A percentile compares a stretch with the other conserved stretches of the same genome.
phyloP scores from a whole-genome alignment of 2,888 invertebrate genomes.

The Eupithecia exiguata region DNA sequence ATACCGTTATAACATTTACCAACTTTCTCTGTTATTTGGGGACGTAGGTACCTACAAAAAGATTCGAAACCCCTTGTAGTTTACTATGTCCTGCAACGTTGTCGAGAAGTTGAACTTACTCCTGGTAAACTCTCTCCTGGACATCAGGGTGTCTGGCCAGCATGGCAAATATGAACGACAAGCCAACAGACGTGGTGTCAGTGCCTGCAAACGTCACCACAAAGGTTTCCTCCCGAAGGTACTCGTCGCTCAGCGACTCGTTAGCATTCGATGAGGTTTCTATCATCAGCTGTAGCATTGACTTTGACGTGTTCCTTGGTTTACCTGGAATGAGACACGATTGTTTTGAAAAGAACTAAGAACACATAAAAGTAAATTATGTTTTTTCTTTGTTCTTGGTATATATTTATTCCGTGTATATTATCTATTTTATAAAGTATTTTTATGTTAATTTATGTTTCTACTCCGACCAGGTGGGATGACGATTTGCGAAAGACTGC shows the following conservation, averaged over 20 bases:
- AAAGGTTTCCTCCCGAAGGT: constrained; percentile 81
- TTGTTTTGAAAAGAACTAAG: not conserved
- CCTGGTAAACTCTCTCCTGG: constrained; percentile 67
- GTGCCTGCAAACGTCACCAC: constrained; percentile 82
- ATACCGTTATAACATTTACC: too few relatives aligned
- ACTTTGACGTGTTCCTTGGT: constrained; percentile 11
- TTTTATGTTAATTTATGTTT: too few relatives aligned
- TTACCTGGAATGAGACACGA: not conserved
- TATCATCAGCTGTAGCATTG: constrained; percentile 24
- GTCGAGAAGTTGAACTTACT: constrained; percentile 55
- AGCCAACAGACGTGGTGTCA: constrained; percentile 71
- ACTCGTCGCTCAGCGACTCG: constrained; percentile 46
- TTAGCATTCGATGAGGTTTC: constrained; percentile 16
- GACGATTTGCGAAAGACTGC: too few relatives aligned
- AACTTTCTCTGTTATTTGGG: too few relatives aligned
- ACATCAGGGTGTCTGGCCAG: constrained; percentile 69
- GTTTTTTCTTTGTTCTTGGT: too few relatives aligned
- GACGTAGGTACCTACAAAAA: too few relatives aligned
- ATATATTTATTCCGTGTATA: too few relatives aligned
- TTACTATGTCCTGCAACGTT: too few relatives aligned
- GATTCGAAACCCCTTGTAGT: too few relatives aligned
- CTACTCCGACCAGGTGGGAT: too few relatives aligned
- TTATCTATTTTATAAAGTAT: too few relatives aligned
- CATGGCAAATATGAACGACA: constrained; percentile 67
- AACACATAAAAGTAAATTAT: too few relatives aligned